Percentiles rank a stretch among this genome's conserved stretches.
phyloP scores from a whole-genome alignment of 2,113 vertebrate genomes.

The Shinisaurus crocodilurus region DNA sequence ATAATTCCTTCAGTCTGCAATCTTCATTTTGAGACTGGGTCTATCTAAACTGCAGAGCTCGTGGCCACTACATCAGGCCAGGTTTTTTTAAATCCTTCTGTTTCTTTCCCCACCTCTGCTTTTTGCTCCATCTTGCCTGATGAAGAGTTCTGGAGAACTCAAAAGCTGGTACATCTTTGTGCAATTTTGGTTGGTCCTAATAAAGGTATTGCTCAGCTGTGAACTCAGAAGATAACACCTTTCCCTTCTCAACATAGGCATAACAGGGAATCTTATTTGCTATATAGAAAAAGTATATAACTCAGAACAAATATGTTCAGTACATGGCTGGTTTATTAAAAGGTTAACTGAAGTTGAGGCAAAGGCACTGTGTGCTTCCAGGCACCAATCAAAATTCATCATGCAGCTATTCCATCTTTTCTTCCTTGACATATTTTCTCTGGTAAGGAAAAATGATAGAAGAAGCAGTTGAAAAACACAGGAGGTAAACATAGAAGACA shows the following conservation, averaged over 20 bases:
- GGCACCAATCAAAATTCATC: not conserved
- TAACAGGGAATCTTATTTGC: not conserved
- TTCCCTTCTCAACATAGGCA: not conserved
- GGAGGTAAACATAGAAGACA: not conserved
- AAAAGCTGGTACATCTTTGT: too few species aligned
- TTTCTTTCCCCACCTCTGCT: too few species aligned
- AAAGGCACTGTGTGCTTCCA: not conserved
- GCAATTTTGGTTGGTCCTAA: too few species aligned
- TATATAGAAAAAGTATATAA: not conserved
- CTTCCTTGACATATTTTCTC: not conserved
- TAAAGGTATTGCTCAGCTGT: too few species aligned
- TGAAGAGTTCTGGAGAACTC: too few species aligned
- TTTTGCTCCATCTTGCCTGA: too few species aligned
- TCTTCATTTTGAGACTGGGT: too few species aligned
- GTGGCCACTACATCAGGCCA: too few species aligned
- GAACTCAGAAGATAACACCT: not conserved
- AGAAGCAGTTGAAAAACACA: not conserved
- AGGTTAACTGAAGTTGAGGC: not conserved
- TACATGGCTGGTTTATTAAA: not conserved
- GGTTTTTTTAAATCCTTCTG: too few species aligned
- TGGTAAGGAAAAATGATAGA: not conserved
- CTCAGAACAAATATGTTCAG: not conserved
- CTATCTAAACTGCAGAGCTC: too few species aligned
- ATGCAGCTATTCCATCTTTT: not conserved
- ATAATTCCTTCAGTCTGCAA: too few species aligned